These are phyloP conservation scores for Holacanthella duospinosa DNA, from an alignment of 2,888 invertebrate genomes.

Conservation along the genomic window DNA sequence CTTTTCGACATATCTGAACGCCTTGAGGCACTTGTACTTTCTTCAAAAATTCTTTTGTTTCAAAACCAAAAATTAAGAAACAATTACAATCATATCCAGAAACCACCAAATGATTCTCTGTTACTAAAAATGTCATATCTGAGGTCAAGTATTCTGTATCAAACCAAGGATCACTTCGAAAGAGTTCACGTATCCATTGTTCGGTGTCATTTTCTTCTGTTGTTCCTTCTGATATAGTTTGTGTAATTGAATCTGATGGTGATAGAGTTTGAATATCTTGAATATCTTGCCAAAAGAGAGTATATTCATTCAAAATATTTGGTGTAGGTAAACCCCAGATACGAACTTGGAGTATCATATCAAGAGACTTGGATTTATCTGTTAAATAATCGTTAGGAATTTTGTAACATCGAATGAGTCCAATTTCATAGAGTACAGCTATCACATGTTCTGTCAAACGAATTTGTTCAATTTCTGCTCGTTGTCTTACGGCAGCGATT, in stretches of 20 bases:
- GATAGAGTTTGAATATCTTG: background rate
- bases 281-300: background rate
- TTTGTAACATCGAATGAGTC: conserved; percentile 1
- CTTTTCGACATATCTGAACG: conserved; percentile 9
- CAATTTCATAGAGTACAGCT: conserved; percentile 15
- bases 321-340: background rate
- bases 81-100: conserved; percentile 9
- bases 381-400: background rate
- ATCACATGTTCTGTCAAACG: conserved; percentile 8
- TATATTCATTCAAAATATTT: background rate
- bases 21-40: conserved; percentile 1
- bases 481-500: conserved; percentile 1
- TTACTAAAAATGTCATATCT: conserved; percentile 11
- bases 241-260: background rate
- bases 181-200: conserved; percentile 14
- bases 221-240: background rate
- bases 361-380: background rate
- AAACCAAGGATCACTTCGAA: conserved; percentile 9
- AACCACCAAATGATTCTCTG: conserved; percentile 8
- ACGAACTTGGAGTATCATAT: background rate
- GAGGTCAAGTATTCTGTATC: conserved; percentile 7
- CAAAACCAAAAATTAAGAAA: conserved; percentile 11
- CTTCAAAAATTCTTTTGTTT: background rate
- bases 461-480: conserved; percentile 13
- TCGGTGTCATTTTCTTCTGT: background rate